These are phyloP conservation scores for Cylindroiulus punctatus DNA, from an alignment of 2,888 invertebrate species.

Conservation along the genomic window DNA sequence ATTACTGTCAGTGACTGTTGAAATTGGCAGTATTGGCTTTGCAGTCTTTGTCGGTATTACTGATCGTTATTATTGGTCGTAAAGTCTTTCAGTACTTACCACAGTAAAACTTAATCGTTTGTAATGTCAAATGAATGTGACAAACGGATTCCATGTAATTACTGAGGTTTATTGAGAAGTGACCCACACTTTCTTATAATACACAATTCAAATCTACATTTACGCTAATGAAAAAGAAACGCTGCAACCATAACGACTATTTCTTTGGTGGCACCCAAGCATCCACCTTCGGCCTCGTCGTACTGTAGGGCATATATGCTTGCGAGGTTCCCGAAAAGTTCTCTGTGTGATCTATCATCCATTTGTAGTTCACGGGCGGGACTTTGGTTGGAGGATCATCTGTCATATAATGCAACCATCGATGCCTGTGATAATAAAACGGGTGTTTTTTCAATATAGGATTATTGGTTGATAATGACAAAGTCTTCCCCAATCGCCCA, in stretches of 20 bases:
- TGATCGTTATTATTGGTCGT: no score
- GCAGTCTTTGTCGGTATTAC: no score
- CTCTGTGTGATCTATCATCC: conserved; percentile 86
- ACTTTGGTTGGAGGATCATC: conserved; percentile 78
- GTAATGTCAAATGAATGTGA: no score
- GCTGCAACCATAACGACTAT: not conserved
- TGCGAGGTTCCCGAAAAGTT: conserved; percentile 83
- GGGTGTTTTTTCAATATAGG: not conserved
- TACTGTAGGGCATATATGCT: conserved; percentile 91
- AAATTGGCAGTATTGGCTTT: no score
- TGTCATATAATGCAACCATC: conserved; percentile 96
- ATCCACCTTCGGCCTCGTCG: conserved; percentile 86
- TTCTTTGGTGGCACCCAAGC: conserved; percentile 76
- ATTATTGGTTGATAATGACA: not conserved
- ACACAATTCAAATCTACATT: not conserved
- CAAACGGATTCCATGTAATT: not conserved
- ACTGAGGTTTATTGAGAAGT: not conserved
- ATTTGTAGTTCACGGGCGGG: conserved; percentile 78
- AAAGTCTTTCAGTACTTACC: not conserved
- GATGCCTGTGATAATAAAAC: conserved; percentile 68
- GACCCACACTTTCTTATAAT: not conserved
- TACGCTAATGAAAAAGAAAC: not conserved
- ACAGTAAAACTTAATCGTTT: no score
- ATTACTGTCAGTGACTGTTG: no score
- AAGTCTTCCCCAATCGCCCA: not conserved